Evolutionary conservation across 2,888 invertebrate species (phyloP).

Genomic region (Idaea straminata): DNA sequence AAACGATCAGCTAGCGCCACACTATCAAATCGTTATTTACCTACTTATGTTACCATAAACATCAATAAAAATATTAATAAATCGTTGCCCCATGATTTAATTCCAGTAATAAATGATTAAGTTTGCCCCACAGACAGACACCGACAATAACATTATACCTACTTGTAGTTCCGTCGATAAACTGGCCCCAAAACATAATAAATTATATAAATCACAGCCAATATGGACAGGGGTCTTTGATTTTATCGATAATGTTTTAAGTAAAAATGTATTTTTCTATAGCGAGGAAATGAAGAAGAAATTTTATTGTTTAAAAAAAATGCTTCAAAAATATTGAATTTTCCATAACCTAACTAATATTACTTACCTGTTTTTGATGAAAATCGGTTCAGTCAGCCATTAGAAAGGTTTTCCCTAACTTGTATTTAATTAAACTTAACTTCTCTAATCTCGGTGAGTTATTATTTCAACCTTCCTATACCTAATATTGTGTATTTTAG

Average conservation of each 20-base stretch:
- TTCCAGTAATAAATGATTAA: not conserved
- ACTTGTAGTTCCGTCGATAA: conserved; percentile 35
- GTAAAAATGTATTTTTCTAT: not conserved
- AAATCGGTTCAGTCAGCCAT: too few relatives aligned
- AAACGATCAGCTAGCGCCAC: too few relatives aligned
- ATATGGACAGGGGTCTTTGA: conserved; percentile 29
- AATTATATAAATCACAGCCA: conserved; percentile 58
- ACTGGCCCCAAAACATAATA: conserved; percentile 44
- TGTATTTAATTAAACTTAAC: too few relatives aligned
- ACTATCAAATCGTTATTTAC: not conserved
- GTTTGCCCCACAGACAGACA: not conserved
- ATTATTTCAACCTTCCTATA: too few relatives aligned
- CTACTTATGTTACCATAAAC: not conserved
- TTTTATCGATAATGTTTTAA: not conserved
- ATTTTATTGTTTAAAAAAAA: too few relatives aligned
- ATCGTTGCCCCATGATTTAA: not conserved
- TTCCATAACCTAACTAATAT: too few relatives aligned
- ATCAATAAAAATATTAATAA: not conserved
- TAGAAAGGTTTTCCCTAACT: too few relatives aligned
- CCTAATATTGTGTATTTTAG: too few relatives aligned
- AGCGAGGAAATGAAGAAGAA: too few relatives aligned
- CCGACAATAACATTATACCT: not conserved
- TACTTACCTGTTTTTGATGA: too few relatives aligned
- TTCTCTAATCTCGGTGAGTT: too few relatives aligned
- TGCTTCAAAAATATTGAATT: too few relatives aligned